Evolutionary conservation across 2,113 vertebrate genomes (phyloP), one percentile per base, ranked within the genome.

Genomic region (Siniperca chuatsi): DNA sequence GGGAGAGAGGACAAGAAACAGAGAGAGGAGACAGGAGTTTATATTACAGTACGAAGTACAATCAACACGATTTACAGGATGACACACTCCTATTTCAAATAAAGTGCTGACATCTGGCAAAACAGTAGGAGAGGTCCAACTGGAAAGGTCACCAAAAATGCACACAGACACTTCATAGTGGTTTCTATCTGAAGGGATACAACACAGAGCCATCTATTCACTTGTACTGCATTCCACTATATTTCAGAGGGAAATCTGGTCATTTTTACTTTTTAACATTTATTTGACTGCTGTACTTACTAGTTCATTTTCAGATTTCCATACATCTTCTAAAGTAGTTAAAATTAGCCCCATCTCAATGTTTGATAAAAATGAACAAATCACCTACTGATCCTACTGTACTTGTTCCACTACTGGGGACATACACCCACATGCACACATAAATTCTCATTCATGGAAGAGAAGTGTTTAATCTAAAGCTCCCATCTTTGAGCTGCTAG

Each of bases 11-110:
- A 84, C 61, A 66, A 62, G 84, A 87, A 81, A 65, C 79, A 86
- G 88, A 85, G 71, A 90, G 61, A 87, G 85, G 76, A 83, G 83
- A 89, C 86, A 86, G 71, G 74, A 81, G 90, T 92, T 93, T 91
- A 91, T 75, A 62, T 92, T 91, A 81, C 84, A 86, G 44, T 18
- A 52, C 67, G 75, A 87, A 81, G 58, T 46, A 75, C 79, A 84
- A 72, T 74, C 75, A n/a, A 54, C 60, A 60, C 85, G 85, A 90
- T 84, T 88, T 91, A 89, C 57, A 87, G 79, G 58, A 87, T 5
- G 72, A 87, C 74, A 80, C 81, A 48, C 65, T 89, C 64, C 52
- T 67, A 40, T 89, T 92, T 90, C 86, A 92, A 65, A 83, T 77
- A 64, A 75, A 90, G 88, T 50, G 75, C 86, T 86, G 82, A 89